Evolutionary conservation across 2,888 invertebrate species (phyloP).

Genomic region (Tribolium freemani): DNA sequence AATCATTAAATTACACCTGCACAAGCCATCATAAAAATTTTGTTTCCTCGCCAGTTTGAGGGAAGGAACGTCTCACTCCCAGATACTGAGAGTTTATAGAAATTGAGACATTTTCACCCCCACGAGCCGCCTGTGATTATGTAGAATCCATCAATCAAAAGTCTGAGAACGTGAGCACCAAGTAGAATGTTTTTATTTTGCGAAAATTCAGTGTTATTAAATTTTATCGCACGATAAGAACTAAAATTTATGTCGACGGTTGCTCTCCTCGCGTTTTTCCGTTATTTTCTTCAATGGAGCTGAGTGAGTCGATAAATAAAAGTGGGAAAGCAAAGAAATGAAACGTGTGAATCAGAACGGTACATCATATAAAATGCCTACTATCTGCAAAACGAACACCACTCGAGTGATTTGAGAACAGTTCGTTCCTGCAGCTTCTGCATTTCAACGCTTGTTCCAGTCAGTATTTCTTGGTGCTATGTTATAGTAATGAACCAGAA

Average conservation of each 20-base stretch:
- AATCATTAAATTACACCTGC: neutral
- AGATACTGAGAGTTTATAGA: too few relatives aligned
- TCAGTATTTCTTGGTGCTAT: conserved; percentile 19
- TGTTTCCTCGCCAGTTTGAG: neutral
- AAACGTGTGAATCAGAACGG: conserved; percentile 50
- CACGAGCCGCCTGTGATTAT: neutral
- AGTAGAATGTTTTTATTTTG: conserved; percentile 5
- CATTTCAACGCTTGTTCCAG: neutral
- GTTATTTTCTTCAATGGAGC: conserved; percentile 5
- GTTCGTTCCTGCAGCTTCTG: conserved; percentile 7
- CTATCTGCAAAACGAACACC: neutral
- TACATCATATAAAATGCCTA: conserved; percentile 37
- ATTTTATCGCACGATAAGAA: conserved; percentile 13
- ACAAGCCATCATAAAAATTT: neutral
- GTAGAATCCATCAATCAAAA: neutral
- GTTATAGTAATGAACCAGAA: conserved; percentile 22
- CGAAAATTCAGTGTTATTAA: neutral
- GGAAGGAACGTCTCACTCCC: too few relatives aligned
- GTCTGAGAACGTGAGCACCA: neutral
- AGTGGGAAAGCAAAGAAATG: conserved; percentile 41
- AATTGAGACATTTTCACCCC: neutral
- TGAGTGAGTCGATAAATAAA: conserved; percentile 34
- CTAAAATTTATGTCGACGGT: conserved; percentile 9
- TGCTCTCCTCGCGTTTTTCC: conserved; percentile 3
- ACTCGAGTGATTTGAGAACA: conserved; percentile 5